Percentiles rank a stretch among this genome's conserved stretches.
phyloP scores from a whole-genome alignment of 1,140 invertebrate species.

The Phymastichus coffea region DNA sequence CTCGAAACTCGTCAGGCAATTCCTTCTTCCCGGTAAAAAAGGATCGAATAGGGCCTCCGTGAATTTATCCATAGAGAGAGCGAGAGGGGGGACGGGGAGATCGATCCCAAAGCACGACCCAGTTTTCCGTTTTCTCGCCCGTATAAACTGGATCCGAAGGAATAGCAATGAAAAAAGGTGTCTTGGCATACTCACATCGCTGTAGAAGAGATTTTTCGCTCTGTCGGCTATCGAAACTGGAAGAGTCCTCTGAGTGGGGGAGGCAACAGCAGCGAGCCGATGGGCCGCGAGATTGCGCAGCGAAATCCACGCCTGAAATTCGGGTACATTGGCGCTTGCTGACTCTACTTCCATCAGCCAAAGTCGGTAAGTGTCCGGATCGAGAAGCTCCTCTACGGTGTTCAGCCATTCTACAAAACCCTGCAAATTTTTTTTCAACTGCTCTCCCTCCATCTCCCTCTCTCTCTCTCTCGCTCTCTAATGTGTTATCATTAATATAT shows the following conservation, averaged over 20 bases:
- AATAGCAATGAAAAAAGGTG: too few species aligned
- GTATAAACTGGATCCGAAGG: too few species aligned
- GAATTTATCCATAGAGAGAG: too few species aligned
- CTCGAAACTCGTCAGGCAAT: too few species aligned
- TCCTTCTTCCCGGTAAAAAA: too few species aligned
- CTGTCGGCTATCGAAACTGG: not conserved
- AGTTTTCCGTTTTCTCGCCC: too few species aligned
- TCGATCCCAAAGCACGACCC: too few species aligned
- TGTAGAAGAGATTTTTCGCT: not conserved
- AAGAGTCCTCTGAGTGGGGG: not conserved
- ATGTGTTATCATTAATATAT: not conserved
- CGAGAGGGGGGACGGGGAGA: too few species aligned
- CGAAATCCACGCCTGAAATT: conserved; percentile 37
- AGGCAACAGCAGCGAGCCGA: not conserved
- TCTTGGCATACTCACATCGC: too few species aligned
- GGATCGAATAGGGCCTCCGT: too few species aligned
- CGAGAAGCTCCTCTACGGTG: conserved; percentile 30
- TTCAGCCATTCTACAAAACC: conserved; percentile 40
- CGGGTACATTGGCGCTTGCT: conserved; percentile 26
- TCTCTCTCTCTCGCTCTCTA: not conserved
- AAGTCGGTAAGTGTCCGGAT: conserved; percentile 21
- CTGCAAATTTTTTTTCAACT: conserved; percentile 27
- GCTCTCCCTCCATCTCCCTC: not conserved
- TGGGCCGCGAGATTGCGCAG: not conserved
- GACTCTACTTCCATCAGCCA: conserved; percentile 34